phyloP scores from a whole-genome alignment of 2,113 vertebrate species.

The Malurus elegans region DNA sequence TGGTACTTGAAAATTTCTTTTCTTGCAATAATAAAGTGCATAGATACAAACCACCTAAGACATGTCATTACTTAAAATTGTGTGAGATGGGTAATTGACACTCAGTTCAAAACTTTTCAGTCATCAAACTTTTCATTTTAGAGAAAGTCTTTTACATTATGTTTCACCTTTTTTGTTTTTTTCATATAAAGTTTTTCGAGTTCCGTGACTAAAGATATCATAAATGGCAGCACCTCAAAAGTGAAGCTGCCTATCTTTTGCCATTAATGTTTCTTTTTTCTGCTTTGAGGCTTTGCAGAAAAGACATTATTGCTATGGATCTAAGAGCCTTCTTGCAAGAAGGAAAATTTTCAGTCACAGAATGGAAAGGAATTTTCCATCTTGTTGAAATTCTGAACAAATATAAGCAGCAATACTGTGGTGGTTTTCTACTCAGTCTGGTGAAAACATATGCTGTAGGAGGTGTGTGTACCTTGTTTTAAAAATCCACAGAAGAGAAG shows the following conservation, averaged over 20 bases:
- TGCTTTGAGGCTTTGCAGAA: not conserved
- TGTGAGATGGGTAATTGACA: not conserved
- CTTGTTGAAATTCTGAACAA: not conserved
- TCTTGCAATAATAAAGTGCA: not conserved
- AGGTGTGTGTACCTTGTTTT: not conserved
- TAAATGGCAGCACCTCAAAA: not conserved
- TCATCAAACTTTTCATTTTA: not conserved
- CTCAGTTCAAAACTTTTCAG: not conserved
- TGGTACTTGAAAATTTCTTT: not conserved
- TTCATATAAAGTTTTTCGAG: not conserved
- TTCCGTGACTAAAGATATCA: not conserved
- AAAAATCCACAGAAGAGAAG: not conserved
- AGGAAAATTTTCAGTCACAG: not conserved
- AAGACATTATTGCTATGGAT: not conserved
- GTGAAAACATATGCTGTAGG: not conserved
- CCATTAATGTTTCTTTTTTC: not conserved
- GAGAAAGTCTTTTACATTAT: not conserved
- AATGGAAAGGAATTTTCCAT: not conserved
- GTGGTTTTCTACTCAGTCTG: not conserved
- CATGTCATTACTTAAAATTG: not conserved
- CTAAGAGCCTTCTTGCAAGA: not conserved
- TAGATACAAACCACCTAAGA: not conserved
- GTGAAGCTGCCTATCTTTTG: not conserved
- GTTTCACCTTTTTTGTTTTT: not conserved
- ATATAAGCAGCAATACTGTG: not conserved